Evolutionary conservation across 2,113 vertebrate genomes (phyloP).

Genomic region (Fukomys damarensis): DNA sequence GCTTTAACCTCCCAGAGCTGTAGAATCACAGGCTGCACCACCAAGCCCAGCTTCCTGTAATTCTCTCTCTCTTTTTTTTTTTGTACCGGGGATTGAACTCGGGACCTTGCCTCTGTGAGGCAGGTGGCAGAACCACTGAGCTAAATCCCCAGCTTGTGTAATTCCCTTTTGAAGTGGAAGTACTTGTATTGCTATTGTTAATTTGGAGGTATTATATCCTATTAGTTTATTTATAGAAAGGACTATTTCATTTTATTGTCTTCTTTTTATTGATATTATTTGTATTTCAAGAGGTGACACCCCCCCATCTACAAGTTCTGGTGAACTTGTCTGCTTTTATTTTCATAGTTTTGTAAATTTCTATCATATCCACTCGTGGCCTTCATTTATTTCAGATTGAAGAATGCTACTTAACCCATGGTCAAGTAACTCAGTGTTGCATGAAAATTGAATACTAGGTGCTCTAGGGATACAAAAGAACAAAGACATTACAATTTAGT

Average conservation of each 20-base stretch:
- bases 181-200: neutral
- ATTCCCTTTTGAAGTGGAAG: neutral
- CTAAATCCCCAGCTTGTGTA: too few species aligned
- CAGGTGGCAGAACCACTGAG: too few species aligned
- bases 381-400: slow-evolving; percentile 38
- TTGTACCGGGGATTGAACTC: too few species aligned
- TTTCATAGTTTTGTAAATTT: slow-evolving; percentile 45
- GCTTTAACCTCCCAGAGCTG: neutral
- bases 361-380: neutral
- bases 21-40: neutral
- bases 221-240: neutral
- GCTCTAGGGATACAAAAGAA: neutral
- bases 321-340: neutral
- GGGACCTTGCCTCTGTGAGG: too few species aligned
- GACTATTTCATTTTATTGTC: neutral
- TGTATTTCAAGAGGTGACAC: neutral
- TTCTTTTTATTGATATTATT: neutral
- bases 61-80: too few species aligned
- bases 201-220: neutral
- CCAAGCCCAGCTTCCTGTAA: neutral
- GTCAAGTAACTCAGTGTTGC: neutral
- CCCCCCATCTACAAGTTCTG: neutral
- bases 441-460: neutral
- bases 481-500: neutral
- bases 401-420: neutral